A percentile compares a stretch with the other conserved stretches of the same genome.
phyloP scores from a whole-genome alignment of 2,888 invertebrate genomes.

The Stegophylla sp. region DNA sequence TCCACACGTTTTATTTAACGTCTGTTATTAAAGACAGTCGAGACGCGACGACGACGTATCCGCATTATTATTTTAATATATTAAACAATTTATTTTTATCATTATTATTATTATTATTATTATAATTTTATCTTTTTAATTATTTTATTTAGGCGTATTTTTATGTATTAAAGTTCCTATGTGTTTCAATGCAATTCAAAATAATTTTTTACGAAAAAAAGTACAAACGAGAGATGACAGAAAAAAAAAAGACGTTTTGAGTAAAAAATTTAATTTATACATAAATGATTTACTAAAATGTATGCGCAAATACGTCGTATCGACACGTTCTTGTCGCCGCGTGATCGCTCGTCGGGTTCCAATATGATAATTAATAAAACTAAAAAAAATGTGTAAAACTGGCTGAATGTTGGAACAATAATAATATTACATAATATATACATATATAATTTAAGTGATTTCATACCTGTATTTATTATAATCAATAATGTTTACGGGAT shows the following conservation, averaged over 20 bases:
- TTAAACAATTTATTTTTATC: no score
- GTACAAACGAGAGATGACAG: conserved; percentile 38
- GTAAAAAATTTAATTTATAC: no score
- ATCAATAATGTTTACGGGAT: conserved; percentile 8
- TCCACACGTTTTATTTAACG: no score
- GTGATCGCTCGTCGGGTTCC: conserved; percentile 15
- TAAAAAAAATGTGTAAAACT: conserved; percentile 2
- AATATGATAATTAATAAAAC: not conserved
- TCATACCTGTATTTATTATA: conserved; percentile 22
- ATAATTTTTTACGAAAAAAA: conserved; percentile 4
- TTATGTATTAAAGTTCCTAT: conserved; percentile 52
- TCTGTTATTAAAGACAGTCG: no score
- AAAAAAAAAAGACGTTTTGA: conserved; percentile 26
- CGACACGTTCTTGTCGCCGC: not conserved
- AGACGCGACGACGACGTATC: no score
- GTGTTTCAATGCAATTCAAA: conserved; percentile 33
- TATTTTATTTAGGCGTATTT: conserved; percentile 34
- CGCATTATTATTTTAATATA: no score
- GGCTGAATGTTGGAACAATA: conserved; percentile 47
- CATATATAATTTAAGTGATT: conserved; percentile 25
- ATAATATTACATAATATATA: no score
- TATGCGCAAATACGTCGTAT: not conserved
- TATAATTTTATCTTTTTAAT: not conserved
- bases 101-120: not conserved
- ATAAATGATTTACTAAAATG: not conserved